Percentiles rank a stretch among this genome's conserved stretches.
phyloP scores from a whole-genome alignment of 2,113 vertebrate genomes.

The Furnarius figulus region DNA sequence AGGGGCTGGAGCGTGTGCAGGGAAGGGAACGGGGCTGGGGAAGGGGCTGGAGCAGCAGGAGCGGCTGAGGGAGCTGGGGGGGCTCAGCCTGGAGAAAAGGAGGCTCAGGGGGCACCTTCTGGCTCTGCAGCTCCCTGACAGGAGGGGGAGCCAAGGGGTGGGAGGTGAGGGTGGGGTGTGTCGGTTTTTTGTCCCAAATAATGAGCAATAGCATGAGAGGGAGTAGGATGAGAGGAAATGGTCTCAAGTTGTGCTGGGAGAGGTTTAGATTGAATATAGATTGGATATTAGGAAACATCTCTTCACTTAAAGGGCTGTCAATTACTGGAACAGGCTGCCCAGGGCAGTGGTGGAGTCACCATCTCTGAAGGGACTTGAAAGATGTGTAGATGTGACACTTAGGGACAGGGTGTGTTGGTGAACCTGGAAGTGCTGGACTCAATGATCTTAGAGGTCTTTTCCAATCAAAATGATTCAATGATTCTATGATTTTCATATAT shows the following conservation, averaged over 20 bases:
- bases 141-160: fast-evolving
- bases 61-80: neutral
- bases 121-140: neutral
- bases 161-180: neutral
- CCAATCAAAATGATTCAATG: fast-evolving
- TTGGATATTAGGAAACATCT: neutral
- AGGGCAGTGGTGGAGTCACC: neutral
- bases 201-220: fast-evolving
- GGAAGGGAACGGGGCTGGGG: neutral
- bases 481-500: neutral
- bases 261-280: neutral
- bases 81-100: neutral
- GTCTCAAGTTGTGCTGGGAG: fast-evolving
- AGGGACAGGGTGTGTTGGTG: neutral
- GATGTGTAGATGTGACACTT: neutral
- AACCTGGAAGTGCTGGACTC: neutral
- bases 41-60: neutral
- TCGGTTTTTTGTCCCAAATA: fast-evolving
- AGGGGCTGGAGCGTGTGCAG: neutral
- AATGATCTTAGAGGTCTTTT: neutral
- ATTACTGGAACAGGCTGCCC: neutral
- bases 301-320: fast-evolving
- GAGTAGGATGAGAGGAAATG: fast-evolving
- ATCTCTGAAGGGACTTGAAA: neutral
- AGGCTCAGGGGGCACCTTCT: neutral